Evolutionary conservation across 2,888 invertebrate species (phyloP), one percentile per base, ranked within the genome.

Genomic region (Phalera bucephala): DNA sequence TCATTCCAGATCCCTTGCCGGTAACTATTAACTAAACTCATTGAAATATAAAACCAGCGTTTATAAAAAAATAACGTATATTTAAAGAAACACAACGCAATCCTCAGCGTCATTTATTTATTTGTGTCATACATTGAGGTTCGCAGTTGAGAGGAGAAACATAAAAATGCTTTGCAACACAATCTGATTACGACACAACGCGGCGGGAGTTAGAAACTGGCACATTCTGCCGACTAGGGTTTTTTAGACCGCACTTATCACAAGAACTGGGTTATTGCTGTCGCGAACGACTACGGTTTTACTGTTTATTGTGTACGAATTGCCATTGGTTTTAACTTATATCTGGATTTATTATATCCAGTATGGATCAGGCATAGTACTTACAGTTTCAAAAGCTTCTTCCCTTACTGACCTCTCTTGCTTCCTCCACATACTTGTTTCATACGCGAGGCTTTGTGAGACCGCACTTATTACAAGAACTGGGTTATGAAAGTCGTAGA

Each of bases 141-240:
- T 45, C 28, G 45, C 60, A 49, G 49, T 36, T 28, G 45, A 49
- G 25, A 40, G 25, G 25, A 40, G 25, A 8, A 25, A 11, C 11
- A 25, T 25, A 43, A 57, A 60, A 38, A 36, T 36, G 21, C 22
- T 23, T 6, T 20, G 33, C 8, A 7, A 38, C 5, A 39, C 47
- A 27, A 48, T 52, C 31, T 28, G 41, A 43, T 60, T 56, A 41
- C 46, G 33, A 35, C 31, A 52, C 22, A 27, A 3, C 3, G 11
- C 10, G 3, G 14, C 5, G 27, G 9, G 4, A 30, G 19, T 36
- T 40, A 34, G 33, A 38, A 45, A 55, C 40, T 34, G 45, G 29
- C 35, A 21, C 27, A 31, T 17, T 7, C 14, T 0, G 21, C 26
- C 22, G 12, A 15, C 7, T 11, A 13, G 3, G 31, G 12, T 20